These are phyloP conservation scores for Poecilia latipinna DNA, from an alignment of 2,113 vertebrate genomes.

Conservation along the genomic window DNA sequence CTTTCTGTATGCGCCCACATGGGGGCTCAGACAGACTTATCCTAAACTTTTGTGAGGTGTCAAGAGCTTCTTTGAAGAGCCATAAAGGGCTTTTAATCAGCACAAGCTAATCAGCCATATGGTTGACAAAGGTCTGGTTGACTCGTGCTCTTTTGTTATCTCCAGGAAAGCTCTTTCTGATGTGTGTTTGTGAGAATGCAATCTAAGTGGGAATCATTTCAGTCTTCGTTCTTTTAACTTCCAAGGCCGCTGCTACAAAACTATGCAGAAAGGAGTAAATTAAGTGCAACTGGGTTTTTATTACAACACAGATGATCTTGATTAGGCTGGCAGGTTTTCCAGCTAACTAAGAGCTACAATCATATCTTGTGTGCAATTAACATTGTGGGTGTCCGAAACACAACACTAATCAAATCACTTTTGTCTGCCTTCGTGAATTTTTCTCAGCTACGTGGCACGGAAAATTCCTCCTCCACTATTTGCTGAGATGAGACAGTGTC, in stretches of 20 bases:
- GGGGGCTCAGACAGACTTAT: constrained; percentile 62
- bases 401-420: constrained; percentile 56
- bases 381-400: constrained; percentile 56
- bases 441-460: constrained; percentile 18
- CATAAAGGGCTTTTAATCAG: constrained; percentile 71
- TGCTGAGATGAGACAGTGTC: constrained; percentile 23
- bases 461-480: constrained; percentile 43
- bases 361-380: constrained; percentile 55
- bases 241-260: constrained; percentile 18
- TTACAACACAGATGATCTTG: constrained; percentile 49
- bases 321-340: constrained; percentile 33
- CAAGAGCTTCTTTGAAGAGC: constrained; percentile 64
- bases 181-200: constrained; percentile 4
- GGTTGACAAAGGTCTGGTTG: constrained; percentile 65
- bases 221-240: constrained; percentile 33
- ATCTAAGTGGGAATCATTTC: constrained; percentile 1
- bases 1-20: constrained; percentile 54
- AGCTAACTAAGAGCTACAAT: constrained; percentile 18
- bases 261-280: constrained; percentile 31
- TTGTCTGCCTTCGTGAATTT: constrained; percentile 47
- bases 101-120: constrained; percentile 70
- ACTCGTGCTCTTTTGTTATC: constrained; percentile 63
- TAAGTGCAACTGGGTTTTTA: constrained; percentile 49
- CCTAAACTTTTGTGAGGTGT: constrained; percentile 68
- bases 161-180: constrained; percentile 33